Conservation (phyloP, 2,797 vertebrate genomes). For the Urosaurus nigricauda region DNA sequence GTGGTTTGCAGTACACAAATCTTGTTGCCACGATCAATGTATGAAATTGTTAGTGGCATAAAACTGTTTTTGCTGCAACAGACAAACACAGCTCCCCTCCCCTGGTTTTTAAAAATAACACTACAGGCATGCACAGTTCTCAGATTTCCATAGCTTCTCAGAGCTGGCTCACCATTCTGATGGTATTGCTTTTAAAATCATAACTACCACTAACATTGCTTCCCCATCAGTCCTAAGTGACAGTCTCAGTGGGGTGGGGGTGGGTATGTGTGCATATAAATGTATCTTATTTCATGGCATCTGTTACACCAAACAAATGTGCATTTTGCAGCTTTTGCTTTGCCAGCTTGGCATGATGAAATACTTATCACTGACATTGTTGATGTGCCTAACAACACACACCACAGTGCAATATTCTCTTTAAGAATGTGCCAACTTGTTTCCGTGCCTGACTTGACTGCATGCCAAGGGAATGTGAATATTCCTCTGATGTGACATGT, state of each 20-base stretch:
- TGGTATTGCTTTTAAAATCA: not conserved
- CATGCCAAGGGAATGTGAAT: constrained; percentile 21
- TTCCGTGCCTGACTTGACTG: constrained; percentile 35
- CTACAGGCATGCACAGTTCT: not conserved
- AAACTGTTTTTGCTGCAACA: too few relatives aligned
- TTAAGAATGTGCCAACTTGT: constrained; percentile 37
- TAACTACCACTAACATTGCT: not conserved
- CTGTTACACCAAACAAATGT: constrained; percentile 19
- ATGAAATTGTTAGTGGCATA: too few relatives aligned
- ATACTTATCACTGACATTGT: not conserved
- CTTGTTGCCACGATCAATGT: too few relatives aligned
- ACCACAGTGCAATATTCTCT: not conserved
- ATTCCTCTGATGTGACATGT: constrained; percentile 22
- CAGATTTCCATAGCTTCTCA: constrained; percentile 3
- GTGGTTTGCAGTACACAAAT: too few relatives aligned
- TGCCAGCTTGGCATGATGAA: not conserved
- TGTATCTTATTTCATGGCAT: not conserved
- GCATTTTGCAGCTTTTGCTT: constrained; percentile 1
- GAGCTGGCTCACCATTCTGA: not conserved
- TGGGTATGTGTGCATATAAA: not conserved
- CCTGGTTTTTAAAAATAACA: too few relatives aligned
- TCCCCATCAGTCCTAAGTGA: constrained; percentile 6
- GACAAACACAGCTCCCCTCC: too few relatives aligned
- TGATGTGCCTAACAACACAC: not conserved
- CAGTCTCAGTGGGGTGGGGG: not conserved